Base-by-base conservation (phyloP, 2,797 vertebrate species). In the Dendrocincla tyrannina region DNA sequence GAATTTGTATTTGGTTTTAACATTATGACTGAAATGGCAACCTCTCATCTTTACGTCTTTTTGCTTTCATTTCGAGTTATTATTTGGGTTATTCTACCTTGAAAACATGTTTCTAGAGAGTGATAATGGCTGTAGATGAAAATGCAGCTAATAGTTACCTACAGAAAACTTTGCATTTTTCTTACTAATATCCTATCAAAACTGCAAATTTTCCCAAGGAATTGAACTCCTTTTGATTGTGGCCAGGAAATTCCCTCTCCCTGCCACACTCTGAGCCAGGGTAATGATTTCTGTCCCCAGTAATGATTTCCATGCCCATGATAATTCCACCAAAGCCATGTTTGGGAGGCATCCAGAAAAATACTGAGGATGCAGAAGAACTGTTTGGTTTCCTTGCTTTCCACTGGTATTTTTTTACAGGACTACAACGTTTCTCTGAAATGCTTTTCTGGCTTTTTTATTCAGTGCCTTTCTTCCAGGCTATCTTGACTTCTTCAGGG, bases 401-500 rank as follows among this genome's bases (percentile, higher is more conserved):
- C 74, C 19, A 3, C 13, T 46, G 28, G 2, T 35, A 2, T 79
- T 77, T 80, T 69, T 85, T 73, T 53, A 37, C 32, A 42, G 3
- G 14, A 85, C 41, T 30, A 5, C 17, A 56, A 5, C 23, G 78
- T 85, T 91, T 75, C 28, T 11, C 8, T 14, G 1, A 56, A 92
- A 78, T 73, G 72, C 10, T 75, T 72, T 78, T n/a, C 79, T 81
- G 68, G 33, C 17, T 92, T 83, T 72, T 84, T 3, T 33, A 53
- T 55, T 47, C 87, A 37, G 30, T 23, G 85, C 11, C 23, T 80
- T 95, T 87, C 55, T 4, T 1, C 33, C 75, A 95, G 50, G 25
- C 82, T 89, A 88, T 91, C 93, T 91, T 33, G 72, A 85, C 90
- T 84, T 88, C 91, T 83, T 77, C 35, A 53, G 76, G 46, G 32